Evolutionary conservation across 2,888 invertebrate genomes (phyloP).

Genomic region (Ophioninae sp.): DNA sequence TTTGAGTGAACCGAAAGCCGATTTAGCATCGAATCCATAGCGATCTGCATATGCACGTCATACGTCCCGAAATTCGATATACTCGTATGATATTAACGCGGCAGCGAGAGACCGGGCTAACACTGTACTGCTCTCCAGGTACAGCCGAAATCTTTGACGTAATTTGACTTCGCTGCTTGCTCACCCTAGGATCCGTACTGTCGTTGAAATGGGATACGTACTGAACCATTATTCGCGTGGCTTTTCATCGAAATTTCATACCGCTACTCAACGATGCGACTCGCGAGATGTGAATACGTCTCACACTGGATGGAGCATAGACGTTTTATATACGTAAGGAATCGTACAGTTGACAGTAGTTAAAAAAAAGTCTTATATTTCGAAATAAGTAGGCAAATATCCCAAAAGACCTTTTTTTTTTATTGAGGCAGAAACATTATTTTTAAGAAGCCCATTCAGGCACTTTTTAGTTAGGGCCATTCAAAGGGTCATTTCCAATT

Average conservation of each 20-base stretch:
- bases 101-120: neutral
- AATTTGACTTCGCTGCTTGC: slow-evolving; percentile 47
- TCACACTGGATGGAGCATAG: neutral
- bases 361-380: neutral
- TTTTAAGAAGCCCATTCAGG: neutral
- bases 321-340: neutral
- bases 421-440: neutral
- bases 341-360: neutral
- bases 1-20: slow-evolving; percentile 52
- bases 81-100: slow-evolving; percentile 41
- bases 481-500: neutral
- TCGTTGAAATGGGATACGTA: slow-evolving; percentile 35
- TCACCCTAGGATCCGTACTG: slow-evolving; percentile 34
- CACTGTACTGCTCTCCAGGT: slow-evolving; percentile 27
- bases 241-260: slow-evolving; percentile 46
- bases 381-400: neutral
- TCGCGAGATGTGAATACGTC: neutral
- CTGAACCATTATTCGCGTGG: slow-evolving; percentile 58
- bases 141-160: slow-evolving; percentile 56
- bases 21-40: slow-evolving; percentile 30
- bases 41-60: slow-evolving; percentile 10
- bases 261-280: slow-evolving; percentile 23
- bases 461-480: neutral
- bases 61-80: slow-evolving; percentile 12
- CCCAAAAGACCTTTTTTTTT: too few relatives aligned